Evolutionary conservation across 2,797 vertebrate genomes (phyloP).

Genomic region (Buphagus erythrorhynchus): DNA sequence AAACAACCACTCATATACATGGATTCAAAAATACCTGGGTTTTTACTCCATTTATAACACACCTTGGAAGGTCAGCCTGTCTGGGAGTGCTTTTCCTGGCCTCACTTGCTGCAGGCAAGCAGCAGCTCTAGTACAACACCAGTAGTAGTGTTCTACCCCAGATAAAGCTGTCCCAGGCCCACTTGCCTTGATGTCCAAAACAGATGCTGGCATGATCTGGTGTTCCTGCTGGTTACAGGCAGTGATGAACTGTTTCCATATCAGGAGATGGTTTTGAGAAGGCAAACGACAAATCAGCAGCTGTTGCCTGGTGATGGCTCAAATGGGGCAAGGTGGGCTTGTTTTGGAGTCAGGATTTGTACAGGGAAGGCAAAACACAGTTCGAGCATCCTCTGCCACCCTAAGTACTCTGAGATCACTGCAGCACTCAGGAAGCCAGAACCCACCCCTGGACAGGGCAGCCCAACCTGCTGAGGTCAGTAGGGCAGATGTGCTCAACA

Average conservation of each 20-base stretch:
- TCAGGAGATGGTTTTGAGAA: not conserved
- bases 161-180: not conserved
- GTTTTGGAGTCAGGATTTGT: not conserved
- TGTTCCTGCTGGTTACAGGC: not conserved
- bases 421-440: not conserved
- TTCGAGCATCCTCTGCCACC: not conserved
- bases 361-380: not conserved
- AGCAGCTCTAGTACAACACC: not conserved
- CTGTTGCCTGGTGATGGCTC: fast-evolving
- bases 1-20: not conserved
- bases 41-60: not conserved
- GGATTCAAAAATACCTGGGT: not conserved
- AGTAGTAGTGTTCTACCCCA: not conserved
- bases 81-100: not conserved
- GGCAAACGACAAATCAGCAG: not conserved
- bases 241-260: not conserved
- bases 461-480: not conserved
- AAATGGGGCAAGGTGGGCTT: not conserved
- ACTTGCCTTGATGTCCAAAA: not conserved
- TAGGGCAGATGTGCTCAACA: not conserved
- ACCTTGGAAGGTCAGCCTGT: not conserved
- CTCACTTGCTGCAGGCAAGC: not conserved
- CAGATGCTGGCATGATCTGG: not conserved
- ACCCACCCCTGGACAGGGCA: not conserved
- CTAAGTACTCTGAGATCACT: not conserved